Conservation (phyloP, 2,797 vertebrate species). For the Pelodytes ibericus region DNA sequence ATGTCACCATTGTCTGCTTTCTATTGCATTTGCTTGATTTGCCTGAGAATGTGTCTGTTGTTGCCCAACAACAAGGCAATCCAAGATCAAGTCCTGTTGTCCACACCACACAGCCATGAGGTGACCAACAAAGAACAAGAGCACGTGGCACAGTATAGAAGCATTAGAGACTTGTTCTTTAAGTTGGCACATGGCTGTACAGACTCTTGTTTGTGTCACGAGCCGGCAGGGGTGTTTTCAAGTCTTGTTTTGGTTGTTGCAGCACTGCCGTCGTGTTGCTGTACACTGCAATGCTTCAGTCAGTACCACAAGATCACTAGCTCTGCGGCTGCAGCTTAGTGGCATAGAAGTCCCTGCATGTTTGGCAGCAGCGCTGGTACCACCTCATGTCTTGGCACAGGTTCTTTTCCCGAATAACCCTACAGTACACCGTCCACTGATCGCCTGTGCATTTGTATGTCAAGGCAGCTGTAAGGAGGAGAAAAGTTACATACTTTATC, state of each 20-base stretch:
- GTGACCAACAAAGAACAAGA: constrained; percentile 8
- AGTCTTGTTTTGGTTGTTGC: constrained; percentile 64
- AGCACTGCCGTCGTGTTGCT: constrained; percentile 15
- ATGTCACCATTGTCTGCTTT: constrained; percentile 6
- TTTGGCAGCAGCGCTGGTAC: constrained; percentile 97
- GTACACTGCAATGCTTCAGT: constrained; percentile 56
- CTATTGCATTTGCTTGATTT: constrained; percentile 21
- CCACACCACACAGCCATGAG: constrained; percentile 11
- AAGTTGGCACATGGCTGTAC: constrained; percentile 51
- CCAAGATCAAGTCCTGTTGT: constrained; percentile 27
- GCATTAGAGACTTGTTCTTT: constrained; percentile 31
- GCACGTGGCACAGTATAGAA: constrained; percentile 22
- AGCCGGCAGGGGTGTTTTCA: constrained; percentile 71
- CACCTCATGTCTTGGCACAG: constrained; percentile 96
- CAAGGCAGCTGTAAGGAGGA: constrained; percentile 81
- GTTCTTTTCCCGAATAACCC: constrained; percentile 91
- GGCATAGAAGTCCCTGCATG: constrained; percentile 95
- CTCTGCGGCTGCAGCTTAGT: constrained; percentile 83
- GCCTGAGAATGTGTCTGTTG: constrained; percentile 25
- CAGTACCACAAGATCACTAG: constrained; percentile 71
- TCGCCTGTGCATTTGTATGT: constrained; percentile 93
- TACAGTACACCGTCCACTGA: constrained; percentile 95
- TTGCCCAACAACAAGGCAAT: constrained; percentile 14
- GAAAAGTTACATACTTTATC: too few species aligned
- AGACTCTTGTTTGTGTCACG: constrained; percentile 67